A percentile compares a stretch with the other conserved stretches of the same genome.
Evolutionary conservation across 1,140 invertebrate genomes (phyloP).

Genomic region (Tetraneura akinire): DNA sequence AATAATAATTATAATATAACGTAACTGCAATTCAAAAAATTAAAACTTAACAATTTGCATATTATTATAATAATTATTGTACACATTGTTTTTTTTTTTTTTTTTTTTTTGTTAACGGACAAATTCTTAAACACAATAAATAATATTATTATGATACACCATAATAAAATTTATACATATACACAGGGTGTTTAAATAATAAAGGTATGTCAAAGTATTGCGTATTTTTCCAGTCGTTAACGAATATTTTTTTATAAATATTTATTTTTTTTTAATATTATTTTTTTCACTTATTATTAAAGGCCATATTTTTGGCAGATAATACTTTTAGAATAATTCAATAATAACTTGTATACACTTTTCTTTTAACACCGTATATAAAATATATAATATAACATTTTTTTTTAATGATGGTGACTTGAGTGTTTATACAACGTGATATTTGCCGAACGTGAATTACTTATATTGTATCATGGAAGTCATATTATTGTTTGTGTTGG

Average conservation of each 20-base stretch:
- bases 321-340: too few relatives aligned
- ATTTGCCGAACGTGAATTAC: not conserved
- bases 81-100: not conserved
- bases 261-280: too few relatives aligned
- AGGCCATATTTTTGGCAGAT: too few relatives aligned
- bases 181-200: too few relatives aligned
- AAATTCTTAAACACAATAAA: too few relatives aligned
- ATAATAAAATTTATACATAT: too few relatives aligned
- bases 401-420: not conserved
- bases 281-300: too few relatives aligned
- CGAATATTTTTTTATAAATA: too few relatives aligned
- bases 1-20: conserved; percentile 16
- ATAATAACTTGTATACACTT: too few relatives aligned
- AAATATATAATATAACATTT: not conserved
- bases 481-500: not conserved
- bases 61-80: not conserved
- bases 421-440: not conserved
- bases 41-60: conserved; percentile 25
- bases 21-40: conserved; percentile 10
- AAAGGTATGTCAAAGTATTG: too few relatives aligned
- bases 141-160: too few relatives aligned
- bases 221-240: too few relatives aligned
- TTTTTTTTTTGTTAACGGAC: not conserved
- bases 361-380: not conserved
- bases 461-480: not conserved